Evolutionary conservation across 2,888 invertebrate genomes (phyloP), one percentile per base, ranked within the genome.

Genomic region (Thumatha senex): DNA sequence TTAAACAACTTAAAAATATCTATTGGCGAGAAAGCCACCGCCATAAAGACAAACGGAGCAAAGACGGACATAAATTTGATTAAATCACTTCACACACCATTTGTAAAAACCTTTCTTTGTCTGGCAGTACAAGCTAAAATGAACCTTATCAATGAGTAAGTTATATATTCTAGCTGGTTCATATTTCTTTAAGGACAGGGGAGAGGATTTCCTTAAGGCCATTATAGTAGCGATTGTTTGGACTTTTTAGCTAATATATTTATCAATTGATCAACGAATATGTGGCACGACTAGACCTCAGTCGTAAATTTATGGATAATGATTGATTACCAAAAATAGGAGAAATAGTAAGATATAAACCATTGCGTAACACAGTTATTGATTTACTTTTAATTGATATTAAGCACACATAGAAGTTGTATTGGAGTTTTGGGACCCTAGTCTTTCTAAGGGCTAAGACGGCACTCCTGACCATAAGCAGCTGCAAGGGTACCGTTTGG

Each of bases 1-100:
- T 59, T 54, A 58, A 57, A 67, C 52, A 65, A 69, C 65, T 73
- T 68, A 75, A 73, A 78, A 78, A 74, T 75, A 71, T 60, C 63
- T 63, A 67, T 61, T 65, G 58, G 56, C 57, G 43, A 55, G 40
- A 61, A 67, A 67, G 57, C 61, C 67, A 59, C 67, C 56, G 61
- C 67, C 63, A 70, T 73, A 76, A 77, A 76, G 72, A 75, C 72
- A 69, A 71, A 74, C 68, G 73, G 69, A 74, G 71, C 72, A 67
- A 70, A 66, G 68, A 72, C 74, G 63, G 74, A 75, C 76, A 77
- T 77, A 77, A 79, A 79, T 72, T 78, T 80, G 82, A 83, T 84
- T 80, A 84, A 84, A 80, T 83, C 78, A 80, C 76, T 80, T 84
- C 76, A 83, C 82, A 82, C 82, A 65, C 84, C 83, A 86, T 86